Evolutionary conservation across 2,797 vertebrate genomes (phyloP).

Genomic region (Botia almorhae): DNA sequence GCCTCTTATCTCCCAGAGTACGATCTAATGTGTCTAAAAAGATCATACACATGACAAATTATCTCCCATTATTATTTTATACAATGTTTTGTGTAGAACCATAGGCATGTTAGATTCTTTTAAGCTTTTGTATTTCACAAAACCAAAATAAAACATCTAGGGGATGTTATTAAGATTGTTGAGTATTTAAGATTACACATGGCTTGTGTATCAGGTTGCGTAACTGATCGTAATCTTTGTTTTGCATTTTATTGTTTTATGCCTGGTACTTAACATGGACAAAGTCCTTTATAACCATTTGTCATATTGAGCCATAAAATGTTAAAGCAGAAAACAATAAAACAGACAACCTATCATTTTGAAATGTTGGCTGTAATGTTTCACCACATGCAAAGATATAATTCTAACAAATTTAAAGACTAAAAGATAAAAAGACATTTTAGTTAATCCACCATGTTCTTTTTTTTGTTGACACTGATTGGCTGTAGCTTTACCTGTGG

Average conservation of each 20-base stretch:
- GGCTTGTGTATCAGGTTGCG: not conserved
- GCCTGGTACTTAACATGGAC: not conserved
- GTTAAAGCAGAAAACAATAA: not conserved
- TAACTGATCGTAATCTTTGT: not conserved
- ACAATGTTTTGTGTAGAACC: not conserved
- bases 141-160: not conserved
- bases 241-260: conserved; percentile 11
- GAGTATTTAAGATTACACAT: not conserved
- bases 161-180: not conserved
- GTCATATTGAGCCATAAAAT: not conserved
- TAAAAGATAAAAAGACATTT: not conserved
- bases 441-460: not conserved
- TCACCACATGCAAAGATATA: not conserved
- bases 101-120: not conserved
- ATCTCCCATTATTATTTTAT: too few relatives aligned
- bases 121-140: not conserved
- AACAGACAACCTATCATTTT: not conserved
- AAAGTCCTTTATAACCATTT: conserved; percentile 4
- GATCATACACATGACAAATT: not conserved
- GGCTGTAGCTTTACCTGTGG: conserved; percentile 75
- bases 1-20: conserved; percentile 85
- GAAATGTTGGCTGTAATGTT: not conserved
- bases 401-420: not conserved
- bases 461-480: conserved; percentile 1
- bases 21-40: conserved; percentile 87